Evolutionary conservation across 2,797 vertebrate genomes (phyloP).

Genomic region (Mormyrops boulengeri): DNA sequence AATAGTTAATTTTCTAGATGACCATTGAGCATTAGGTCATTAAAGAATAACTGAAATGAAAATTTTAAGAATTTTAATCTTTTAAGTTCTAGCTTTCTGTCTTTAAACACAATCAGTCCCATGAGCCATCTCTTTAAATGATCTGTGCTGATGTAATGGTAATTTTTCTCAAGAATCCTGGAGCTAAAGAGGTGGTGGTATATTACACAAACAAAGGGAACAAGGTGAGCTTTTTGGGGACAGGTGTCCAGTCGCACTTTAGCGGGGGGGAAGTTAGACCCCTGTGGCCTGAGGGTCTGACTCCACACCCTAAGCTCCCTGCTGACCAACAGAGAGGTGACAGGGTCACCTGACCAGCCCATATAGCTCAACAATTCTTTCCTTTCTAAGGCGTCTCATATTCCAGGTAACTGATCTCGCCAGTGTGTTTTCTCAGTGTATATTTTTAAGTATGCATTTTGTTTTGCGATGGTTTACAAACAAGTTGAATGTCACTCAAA

Average conservation of each 20-base stretch:
- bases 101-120: background rate
- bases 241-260: slow-evolving; percentile 26
- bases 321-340: slow-evolving; percentile 25
- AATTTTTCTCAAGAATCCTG: slow-evolving; percentile 12
- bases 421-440: background rate
- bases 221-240: background rate
- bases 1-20: background rate
- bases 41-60: background rate
- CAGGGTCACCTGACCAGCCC: background rate
- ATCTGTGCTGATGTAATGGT: background rate
- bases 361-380: background rate
- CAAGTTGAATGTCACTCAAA: background rate
- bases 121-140: background rate
- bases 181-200: slow-evolving; percentile 28
- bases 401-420: background rate
- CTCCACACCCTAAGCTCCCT: slow-evolving; percentile 24
- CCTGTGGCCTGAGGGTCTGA: slow-evolving; percentile 30
- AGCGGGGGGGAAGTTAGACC: slow-evolving; percentile 41
- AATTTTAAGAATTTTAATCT: background rate
- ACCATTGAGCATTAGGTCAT: background rate
- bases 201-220: background rate
- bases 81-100: background rate
- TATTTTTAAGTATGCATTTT: background rate
- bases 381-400: background rate
- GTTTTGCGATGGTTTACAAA: background rate